phyloP scores from a whole-genome alignment of 37 sponge, comb jelly and placozoan genomes.

The Halisarca cf. caerulea region DNA sequence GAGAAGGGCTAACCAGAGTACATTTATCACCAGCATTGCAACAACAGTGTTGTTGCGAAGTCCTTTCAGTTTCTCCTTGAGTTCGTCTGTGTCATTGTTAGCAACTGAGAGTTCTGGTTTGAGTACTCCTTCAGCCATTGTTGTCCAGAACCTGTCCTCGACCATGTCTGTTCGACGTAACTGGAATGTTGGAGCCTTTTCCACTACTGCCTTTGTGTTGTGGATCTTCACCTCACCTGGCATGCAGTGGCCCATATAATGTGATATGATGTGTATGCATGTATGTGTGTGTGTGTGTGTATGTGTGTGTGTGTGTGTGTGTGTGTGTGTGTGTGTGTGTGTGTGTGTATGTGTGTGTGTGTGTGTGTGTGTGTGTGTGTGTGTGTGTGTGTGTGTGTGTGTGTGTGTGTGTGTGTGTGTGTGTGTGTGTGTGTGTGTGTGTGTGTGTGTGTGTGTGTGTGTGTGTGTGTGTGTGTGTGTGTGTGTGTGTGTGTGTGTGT shows the following conservation, averaged over 20 bases:
- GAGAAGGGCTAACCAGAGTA: slow-evolving; percentile 73
- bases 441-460: slow-evolving; percentile 19
- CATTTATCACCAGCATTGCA: slow-evolving; percentile 58
- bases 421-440: slow-evolving; percentile 1
- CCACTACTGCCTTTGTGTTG: slow-evolving; percentile 41
- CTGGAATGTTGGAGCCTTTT: background rate
- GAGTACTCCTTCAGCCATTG: slow-evolving; percentile 22
- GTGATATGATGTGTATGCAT: background rate
- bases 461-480: slow-evolving; percentile 1
- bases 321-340: slow-evolving; percentile 5
- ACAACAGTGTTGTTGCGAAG: slow-evolving; percentile 57
- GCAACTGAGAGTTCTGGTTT: slow-evolving; percentile 44
- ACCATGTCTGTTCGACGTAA: background rate
- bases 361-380: slow-evolving; percentile 14
- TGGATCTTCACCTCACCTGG: slow-evolving; percentile 53
- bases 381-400: background rate
- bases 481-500: background rate
- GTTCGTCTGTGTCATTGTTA: slow-evolving; percentile 32
- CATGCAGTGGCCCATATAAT: background rate
- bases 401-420: slow-evolving; percentile 5
- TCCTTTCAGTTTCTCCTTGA: slow-evolving; percentile 40
- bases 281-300: slow-evolving; percentile 11
- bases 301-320: background rate
- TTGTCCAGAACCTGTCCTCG: slow-evolving; percentile 49
- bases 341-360: slow-evolving; percentile 13